Conservation (phyloP, 1,140 invertebrate genomes). For the Hermatobates lingyangjiaoensis region DNA sequence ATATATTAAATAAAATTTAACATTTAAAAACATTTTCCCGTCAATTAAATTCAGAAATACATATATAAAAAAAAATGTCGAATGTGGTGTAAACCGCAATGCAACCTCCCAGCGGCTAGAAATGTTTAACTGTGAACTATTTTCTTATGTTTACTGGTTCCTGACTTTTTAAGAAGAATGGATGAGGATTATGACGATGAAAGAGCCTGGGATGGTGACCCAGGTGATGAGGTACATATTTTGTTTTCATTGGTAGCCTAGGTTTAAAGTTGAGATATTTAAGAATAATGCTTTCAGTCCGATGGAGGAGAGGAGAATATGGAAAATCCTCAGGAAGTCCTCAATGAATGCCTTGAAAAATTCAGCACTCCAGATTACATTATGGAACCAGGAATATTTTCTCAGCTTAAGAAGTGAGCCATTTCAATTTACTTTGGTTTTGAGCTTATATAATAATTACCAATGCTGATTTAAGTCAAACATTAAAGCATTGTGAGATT, state of each 20-base stretch:
- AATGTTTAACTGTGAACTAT: too few relatives aligned
- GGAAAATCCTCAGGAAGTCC: constrained; percentile 66
- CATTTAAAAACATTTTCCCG: too few relatives aligned
- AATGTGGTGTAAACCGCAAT: too few relatives aligned
- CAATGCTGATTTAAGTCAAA: too few relatives aligned
- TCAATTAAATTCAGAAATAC: too few relatives aligned
- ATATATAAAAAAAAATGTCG: too few relatives aligned
- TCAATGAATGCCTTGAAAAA: constrained; percentile 74
- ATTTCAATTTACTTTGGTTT: neutral
- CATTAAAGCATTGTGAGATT: neutral
- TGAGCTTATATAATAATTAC: constrained; percentile 1
- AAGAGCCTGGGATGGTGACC: constrained; percentile 18
- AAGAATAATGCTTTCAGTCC: constrained; percentile 16
- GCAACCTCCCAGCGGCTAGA: too few relatives aligned
- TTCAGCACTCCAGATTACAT: constrained; percentile 88
- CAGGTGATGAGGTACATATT: neutral
- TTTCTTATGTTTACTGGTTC: too few relatives aligned
- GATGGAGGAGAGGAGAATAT: constrained; percentile 47
- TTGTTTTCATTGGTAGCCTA: too few relatives aligned
- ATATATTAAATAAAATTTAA: too few relatives aligned
- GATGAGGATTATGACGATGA: constrained; percentile 22
- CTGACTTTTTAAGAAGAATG: too few relatives aligned
- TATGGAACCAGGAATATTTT: constrained; percentile 94
- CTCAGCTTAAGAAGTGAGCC: constrained; percentile 60
- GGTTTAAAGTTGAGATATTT: neutral